Evolutionary conservation across 2,797 vertebrate genomes (phyloP), one percentile per base, ranked within the genome.

Genomic region (Enteromius mattozi): DNA sequence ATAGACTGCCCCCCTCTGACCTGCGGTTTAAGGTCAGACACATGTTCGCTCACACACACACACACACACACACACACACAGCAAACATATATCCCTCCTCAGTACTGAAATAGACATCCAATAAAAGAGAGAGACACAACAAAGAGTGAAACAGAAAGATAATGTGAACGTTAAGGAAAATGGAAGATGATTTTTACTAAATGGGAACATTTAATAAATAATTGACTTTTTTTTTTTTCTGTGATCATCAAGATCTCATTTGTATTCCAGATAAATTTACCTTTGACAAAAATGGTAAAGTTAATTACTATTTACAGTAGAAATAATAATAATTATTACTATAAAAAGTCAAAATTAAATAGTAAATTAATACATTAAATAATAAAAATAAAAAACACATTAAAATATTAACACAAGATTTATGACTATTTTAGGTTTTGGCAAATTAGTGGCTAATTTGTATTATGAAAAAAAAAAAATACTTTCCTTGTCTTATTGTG

Each of bases 91-190:
- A 33, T 51, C 30, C 33, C 30, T 68, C 1, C 30, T 80, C 10
- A 21, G n/a, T 65, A 37, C 63, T 42, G n/a, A 81, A 81, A 72
- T 81, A 81, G 68, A 42, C 51, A 30, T 72, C 35, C 4, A 71
- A 81, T 71, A 81, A 71, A 81, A 71, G 9, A 33, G 17, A 59
- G 47, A 70, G 49, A 71, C 79, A 81, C 79, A 81, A 81, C 79
- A 70, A 19, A 59, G 66, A 59, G 66, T 81, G 68, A 71, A 81
- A 81, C 4, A 19, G 33, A 12, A n/a, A 17, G 14, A 69, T n/a
- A 12, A 21, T 2, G 33, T 21, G 21, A 9, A 35, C 19, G 30
- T 35, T 6, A 69, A 37, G 35, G 10, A 13, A 42, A n/a, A 37
- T 21, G 8, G 17, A 68, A 68, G 33, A 37, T 68, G 0, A 33